Base-by-base conservation (phyloP, 92 coral and sea anemone species). In the Porites lobata region DNA sequence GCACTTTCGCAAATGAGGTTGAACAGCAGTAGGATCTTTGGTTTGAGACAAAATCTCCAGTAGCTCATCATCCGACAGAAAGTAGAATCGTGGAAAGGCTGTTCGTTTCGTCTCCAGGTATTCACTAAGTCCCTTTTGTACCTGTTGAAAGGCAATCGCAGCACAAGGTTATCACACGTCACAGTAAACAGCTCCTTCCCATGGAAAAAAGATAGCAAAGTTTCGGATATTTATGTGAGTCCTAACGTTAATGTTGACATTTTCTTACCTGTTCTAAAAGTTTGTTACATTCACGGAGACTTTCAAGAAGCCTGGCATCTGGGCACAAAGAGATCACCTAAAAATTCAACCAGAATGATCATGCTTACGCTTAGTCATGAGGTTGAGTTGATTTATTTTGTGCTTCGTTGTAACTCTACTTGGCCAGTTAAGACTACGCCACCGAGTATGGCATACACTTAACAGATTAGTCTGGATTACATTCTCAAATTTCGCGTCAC, bases 91-190 rank as follows among this genome's bases (percentile, higher is more conserved):
- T 24, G 99, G 99, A 83, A 98, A 98, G 9, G 99, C 98, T 57
- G 98, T 82, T 65, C 99, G 90, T 90, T 98, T 98, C 32, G 99
- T 98, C 88, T 98, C 99, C 71, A 98, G 90, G 81, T 98, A 98
- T 89, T 98, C 99, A 76, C 99, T 98, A 75, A 98, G 96, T 80
- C 99, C 99, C 74, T 98, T 98, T 86, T 98, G 99, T 82, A 98
- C 99, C 99, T 96, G 85, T 14, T 26, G 19, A n/a, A n/a, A 76
- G 2, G 75, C 14, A 58, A 32, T 77, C 26, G 56, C 8, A 4
- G 69, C 21, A 19, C 72, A 12, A 29, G 24, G 38, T 21, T 22
- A 8, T 65, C 22, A 85, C 22, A 71, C 20, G 1, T 19, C 1
- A 65, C 14, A 21, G 20, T 13, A 8, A 17, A 43, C 15, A 7